Base-by-base conservation (phyloP, 2,888 invertebrate genomes). In the Andrena bicolor region DNA sequence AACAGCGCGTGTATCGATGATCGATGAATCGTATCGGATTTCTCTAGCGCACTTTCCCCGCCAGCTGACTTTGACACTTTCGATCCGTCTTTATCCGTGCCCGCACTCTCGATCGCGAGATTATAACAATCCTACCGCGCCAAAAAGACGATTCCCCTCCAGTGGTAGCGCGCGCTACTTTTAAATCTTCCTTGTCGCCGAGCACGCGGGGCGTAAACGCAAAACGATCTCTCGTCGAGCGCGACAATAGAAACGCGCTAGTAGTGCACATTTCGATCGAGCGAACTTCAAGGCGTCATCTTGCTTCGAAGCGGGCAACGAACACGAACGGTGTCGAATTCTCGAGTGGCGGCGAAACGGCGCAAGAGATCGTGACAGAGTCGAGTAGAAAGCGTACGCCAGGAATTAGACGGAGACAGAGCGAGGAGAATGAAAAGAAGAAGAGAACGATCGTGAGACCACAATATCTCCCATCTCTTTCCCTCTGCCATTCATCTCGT, bases 181-280 rank as follows among this genome's bases (percentile, higher is more conserved):
- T 80, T 80, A 80, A 86, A 86, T 86, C 86, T 80, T 41, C 41
- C 65, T 76, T 64, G 56, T 49, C 58, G 73, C 28, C 56, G 70
- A 49, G 66, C 69, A 84, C 79, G 77, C 76, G 84, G 84, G 26
- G 4, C 20, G 80, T 72, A 78, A 60, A 80, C 51, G 72, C 53
- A n/a, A 48, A 20, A 49, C 66, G 61, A 56, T 28, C 66, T 35
- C 30, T 76, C 56, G 72, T 8, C 66, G 73, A 51, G 41, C 56
- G 61, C 80, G 74, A 86, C 80, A 80, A 86, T 84, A 71, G 64
- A 72, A 76, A 74, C 66, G 68, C 70, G 63, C 66, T 58, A 72
- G 75, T 49, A 60, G 61, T 26, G 41, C 69, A 63, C 75, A 35
- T 76, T 80, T 78, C 79, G 20, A 85, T 79, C 80, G 80, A 23